phyloP scores from a whole-genome alignment of 2,888 invertebrate species.

The Drosophila emarginata region DNA sequence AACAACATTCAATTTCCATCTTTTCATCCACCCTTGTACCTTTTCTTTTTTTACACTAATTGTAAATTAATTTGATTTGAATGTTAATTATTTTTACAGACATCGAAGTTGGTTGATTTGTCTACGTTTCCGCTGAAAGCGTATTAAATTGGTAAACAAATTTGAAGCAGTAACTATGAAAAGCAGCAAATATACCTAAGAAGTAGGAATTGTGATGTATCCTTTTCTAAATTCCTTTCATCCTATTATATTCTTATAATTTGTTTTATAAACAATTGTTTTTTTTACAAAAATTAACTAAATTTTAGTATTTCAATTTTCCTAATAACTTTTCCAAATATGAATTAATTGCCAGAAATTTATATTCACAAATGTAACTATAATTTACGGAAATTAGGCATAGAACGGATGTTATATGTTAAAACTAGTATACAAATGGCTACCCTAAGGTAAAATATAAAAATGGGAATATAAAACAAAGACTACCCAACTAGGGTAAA shows the following conservation, averaged over 20 bases:
- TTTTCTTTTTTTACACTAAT: constrained; percentile 49
- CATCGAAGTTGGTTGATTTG: constrained; percentile 12
- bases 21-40: background rate
- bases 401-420: background rate
- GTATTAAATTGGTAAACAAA: background rate
- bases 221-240: no score
- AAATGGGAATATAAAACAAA: background rate
- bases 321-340: background rate
- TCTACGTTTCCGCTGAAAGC: background rate
- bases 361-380: background rate
- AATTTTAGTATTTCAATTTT: no score
- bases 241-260: no score
- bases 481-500: background rate
- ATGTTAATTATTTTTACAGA: constrained; percentile 65
- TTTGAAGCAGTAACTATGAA: background rate
- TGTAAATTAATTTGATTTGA: constrained; percentile 70
- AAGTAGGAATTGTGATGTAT: no score
- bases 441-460: background rate
- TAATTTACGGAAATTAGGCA: background rate
- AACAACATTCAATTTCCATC: background rate
- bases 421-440: background rate
- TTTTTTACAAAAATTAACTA: no score
- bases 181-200: no score
- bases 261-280: no score
- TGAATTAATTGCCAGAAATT: background rate